Percentiles rank a stretch among this genome's conserved stretches.
Conservation (phyloP, 2,113 vertebrate genomes). For the Catharus minimus region DNA sequence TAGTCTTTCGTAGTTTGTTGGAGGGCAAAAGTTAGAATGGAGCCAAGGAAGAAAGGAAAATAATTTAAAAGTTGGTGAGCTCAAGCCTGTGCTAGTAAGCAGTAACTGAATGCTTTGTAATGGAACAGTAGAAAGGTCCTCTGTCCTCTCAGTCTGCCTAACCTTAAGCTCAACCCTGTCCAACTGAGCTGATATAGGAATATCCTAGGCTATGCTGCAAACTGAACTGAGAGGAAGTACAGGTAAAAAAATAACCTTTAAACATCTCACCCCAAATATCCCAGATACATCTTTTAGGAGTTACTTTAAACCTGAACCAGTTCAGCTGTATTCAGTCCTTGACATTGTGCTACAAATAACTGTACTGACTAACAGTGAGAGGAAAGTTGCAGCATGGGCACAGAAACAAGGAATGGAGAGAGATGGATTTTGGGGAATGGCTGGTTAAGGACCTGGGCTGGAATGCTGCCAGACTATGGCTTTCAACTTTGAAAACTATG, state of each 20-base stretch:
- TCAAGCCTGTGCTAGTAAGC: not conserved
- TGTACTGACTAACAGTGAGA: not conserved
- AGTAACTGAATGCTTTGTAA: not conserved
- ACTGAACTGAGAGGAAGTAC: not conserved
- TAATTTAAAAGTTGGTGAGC: not conserved
- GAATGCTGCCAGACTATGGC: not conserved
- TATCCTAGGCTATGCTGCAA: not conserved
- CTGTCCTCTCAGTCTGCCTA: not conserved
- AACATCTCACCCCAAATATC: not conserved
- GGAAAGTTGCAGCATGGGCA: rapidly evolving
- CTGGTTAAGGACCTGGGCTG: not conserved
- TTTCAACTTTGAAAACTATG: not conserved
- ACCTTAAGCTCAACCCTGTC: not conserved
- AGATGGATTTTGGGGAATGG: not conserved
- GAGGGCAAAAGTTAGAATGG: not conserved
- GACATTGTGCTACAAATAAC: not conserved
- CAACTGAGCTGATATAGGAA: not conserved
- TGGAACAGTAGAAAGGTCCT: not conserved
- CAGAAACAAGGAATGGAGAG: not conserved
- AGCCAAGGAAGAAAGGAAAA: not conserved
- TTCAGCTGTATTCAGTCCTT: not conserved
- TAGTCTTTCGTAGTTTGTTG: not conserved
- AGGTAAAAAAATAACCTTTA: not conserved
- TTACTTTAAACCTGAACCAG: not conserved
- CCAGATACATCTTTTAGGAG: not conserved